Base-by-base conservation (phyloP, 2,797 vertebrate genomes). In the Scleropages formosus region DNA sequence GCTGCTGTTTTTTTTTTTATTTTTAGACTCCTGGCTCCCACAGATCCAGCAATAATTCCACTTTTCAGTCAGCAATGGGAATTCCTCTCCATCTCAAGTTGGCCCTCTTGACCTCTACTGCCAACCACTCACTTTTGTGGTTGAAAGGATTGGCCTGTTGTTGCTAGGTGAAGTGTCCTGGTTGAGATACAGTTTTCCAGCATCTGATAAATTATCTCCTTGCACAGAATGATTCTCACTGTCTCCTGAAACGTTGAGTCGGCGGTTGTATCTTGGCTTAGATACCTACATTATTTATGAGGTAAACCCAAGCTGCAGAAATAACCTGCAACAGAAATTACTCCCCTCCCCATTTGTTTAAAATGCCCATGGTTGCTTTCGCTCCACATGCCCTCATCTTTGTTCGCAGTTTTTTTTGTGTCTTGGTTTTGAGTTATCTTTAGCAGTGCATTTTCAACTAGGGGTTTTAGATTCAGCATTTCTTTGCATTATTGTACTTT, bases 231-330 rank as follows among this genome's bases (percentile, higher is more conserved):
- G 73, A 44, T 79, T 74, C 70, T 44, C 64, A 69, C 72, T 18
- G 46, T 78, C 68, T 75, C 53, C 67, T 69, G 46, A 66, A 65
- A 65, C 6, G 61, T 65, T 58, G 49, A 31, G 60, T 72, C 64
- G 16, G 67, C 53, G 66, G 39, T 73, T 56, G 61, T 44, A 47
- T 73, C 12, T 15, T 39, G 13, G 69, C 10, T n/a, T 49, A 31
- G 76, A 53, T 31, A 4, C 27, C 24, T 79, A 72, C 73, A 78
- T 78, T 81, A 77, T 74, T 79, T 75, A 84, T 39, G 16, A 74
- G 53, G 31, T 76, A 67, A 56, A 73, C 60, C 46, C 47, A 9
- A 60, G 51, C 56, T 66, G 13, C 72, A 58, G 66, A 80, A 77
- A 76, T 70, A 71, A 46, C 69, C 73, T 44, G 60, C 75, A 75